phyloP scores from a whole-genome alignment of 2,888 invertebrate species.

The Ommatoiulus sabulosus region DNA sequence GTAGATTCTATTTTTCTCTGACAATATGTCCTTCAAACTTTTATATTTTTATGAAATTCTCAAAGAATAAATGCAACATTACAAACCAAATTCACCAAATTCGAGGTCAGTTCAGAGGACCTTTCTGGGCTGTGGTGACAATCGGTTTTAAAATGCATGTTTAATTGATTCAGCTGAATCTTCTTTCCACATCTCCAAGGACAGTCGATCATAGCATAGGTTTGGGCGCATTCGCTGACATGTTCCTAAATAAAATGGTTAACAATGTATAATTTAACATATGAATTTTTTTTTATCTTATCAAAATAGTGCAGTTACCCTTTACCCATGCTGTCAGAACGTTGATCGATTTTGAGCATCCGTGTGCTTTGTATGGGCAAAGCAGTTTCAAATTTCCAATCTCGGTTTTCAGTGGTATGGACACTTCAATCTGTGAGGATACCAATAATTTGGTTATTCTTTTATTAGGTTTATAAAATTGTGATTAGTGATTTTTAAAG shows the following conservation, averaged over 20 bases:
- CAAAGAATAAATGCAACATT: neutral
- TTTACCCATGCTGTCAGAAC: neutral
- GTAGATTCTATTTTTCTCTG: neutral
- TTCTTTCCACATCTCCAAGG: neutral
- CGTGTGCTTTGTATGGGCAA: neutral
- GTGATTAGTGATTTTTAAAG: neutral
- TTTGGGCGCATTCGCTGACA: neutral
- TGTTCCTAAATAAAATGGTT: neutral
- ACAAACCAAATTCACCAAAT: neutral
- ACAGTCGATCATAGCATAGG: neutral
- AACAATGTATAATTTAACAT: neutral
- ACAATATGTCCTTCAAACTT: neutral
- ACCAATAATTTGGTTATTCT: neutral
- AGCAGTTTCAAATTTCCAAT: neutral
- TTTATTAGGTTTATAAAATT: neutral
- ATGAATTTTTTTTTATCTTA: neutral
- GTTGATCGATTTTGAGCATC: neutral
- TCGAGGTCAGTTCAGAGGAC: neutral
- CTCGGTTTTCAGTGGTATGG: neutral
- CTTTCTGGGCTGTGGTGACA: neutral
- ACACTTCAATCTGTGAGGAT: neutral
- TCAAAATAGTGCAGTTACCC: neutral
- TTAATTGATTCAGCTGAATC: neutral
- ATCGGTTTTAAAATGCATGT: neutral
- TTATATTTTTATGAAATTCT: no score